Base-by-base conservation (phyloP, 2,888 invertebrate species). In the Diarsia brunnea region DNA sequence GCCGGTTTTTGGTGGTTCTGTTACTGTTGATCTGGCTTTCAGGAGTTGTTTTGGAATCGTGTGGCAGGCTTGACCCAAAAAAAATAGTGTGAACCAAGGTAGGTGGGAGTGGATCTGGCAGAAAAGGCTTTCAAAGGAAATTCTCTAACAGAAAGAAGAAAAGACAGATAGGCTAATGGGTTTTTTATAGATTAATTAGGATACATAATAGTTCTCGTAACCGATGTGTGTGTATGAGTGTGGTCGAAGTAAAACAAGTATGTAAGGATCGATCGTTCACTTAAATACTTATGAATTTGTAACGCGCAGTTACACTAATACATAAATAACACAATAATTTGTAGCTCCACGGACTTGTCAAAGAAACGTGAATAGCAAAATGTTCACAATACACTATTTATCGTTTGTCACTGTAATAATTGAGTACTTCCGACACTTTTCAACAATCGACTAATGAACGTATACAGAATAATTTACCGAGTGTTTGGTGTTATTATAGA, bases 341-440 rank as follows among this genome's bases (percentile, higher is more conserved):
- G 8, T 58, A 78, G 60, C 24, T 45, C 3, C 21, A 43, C 16
- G n/a, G 19, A 49, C 21, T 69, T 55, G 45, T 19, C 66, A 55
- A 55, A 47, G 51, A 43, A 74, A 60, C 68, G 43, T 69, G 74
- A 79, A 69, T 47, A 47, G 74, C 49, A 21, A 53, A 79, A 74
- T 24, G 27, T 60, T 65, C 45, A 64, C 67, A 79, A 79, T 65
- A 24, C 55, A 51, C 38, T 27, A 43, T 47, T 47, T 24, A 78
- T 66, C 49, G 49, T 61, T 63, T 79, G 67, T n/a, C 63, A 78
- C 4, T 8, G 8, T 38, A 38, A 24, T 43, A 43, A 78, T 78
- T 51, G 78, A 53, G 66, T 66, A 78, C 63, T 78, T 78, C 73
- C 73, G 78, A 53, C 69, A 55, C 27, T 69, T 63, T 69, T 69